These are phyloP conservation scores for Galago senegalensis DNA, from an alignment of 2,797 vertebrate species.

Conservation along the genomic window DNA sequence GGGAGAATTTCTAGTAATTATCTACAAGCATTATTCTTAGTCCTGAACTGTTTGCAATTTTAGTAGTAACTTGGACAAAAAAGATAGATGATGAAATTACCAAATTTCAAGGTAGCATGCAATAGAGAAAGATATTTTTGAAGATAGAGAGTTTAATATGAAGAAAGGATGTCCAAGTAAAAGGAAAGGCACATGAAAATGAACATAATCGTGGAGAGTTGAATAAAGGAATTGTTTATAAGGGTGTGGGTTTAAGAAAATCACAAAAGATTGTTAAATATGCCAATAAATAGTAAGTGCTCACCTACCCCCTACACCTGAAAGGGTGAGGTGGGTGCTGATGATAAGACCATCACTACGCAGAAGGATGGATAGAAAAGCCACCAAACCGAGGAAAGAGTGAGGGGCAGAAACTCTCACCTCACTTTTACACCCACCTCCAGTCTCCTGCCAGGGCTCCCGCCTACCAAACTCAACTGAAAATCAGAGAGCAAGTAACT, in stretches of 20 bases:
- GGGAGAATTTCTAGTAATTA: not conserved
- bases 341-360: not conserved
- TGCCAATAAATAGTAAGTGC: not conserved
- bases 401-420: not conserved
- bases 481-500: not conserved
- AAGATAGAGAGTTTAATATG: not conserved
- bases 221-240: conserved; percentile 41
- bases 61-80: not conserved
- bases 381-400: not conserved
- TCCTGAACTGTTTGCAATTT: conserved; percentile 1
- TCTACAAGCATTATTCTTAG: conserved; percentile 11
- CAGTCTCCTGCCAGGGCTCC: not conserved
- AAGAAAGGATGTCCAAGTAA: not conserved
- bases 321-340: not conserved
- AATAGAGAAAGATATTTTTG: not conserved
- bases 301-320: not conserved
- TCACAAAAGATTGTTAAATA: not conserved
- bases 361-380: not conserved
- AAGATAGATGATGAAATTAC: not conserved
- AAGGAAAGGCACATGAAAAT: not conserved
- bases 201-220: not conserved
- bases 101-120: not conserved
- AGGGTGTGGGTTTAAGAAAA: conserved; percentile 4
- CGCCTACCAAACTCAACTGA: not conserved
- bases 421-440: not conserved